These are phyloP conservation scores for Drosophila sechellia DNA, from an alignment of 1,140 invertebrate genomes.

Conservation along the genomic window DNA sequence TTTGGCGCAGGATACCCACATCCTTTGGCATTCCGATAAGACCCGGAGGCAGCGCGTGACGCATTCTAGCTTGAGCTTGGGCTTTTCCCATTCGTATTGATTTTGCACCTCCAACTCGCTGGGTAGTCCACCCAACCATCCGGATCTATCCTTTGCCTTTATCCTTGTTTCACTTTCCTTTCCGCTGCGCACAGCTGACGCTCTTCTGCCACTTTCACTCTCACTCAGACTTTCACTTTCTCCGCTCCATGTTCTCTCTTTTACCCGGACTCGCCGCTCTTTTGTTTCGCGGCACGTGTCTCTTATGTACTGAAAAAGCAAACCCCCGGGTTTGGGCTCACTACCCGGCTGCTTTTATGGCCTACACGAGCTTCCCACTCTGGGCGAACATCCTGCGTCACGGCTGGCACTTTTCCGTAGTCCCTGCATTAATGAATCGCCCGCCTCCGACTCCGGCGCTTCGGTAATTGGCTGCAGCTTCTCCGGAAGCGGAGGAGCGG, in stretches of 20 bases:
- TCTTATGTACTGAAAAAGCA: slow-evolving; percentile 31
- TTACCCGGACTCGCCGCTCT: slow-evolving; percentile 12
- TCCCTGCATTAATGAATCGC: slow-evolving; percentile 41
- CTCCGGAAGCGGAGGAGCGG: neutral
- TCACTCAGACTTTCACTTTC: slow-evolving; percentile 38
- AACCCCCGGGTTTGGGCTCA: slow-evolving; percentile 11
- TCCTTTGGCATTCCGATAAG: slow-evolving; percentile 54
- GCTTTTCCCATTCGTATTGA: slow-evolving; percentile 58
- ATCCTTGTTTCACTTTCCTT: slow-evolving; percentile 11
- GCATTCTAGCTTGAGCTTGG: slow-evolving; percentile 32
- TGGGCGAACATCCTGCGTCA: slow-evolving; percentile 27
- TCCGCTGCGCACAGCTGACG: slow-evolving; percentile 52
- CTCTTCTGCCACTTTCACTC: slow-evolving; percentile 32
- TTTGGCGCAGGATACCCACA: neutral
- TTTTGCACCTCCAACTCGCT: slow-evolving; percentile 60
- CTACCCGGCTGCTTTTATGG: slow-evolving; percentile 61
- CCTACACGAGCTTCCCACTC: slow-evolving; percentile 64
- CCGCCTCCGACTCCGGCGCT: slow-evolving; percentile 1
- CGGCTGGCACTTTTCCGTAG: slow-evolving; percentile 20
- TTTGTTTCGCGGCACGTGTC: slow-evolving; percentile 42
- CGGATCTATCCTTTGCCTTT: slow-evolving; percentile 55
- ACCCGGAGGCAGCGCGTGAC: slow-evolving; percentile 48
- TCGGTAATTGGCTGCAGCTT: slow-evolving; percentile 62
- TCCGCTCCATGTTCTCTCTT: slow-evolving; percentile 11
- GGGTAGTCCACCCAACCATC: slow-evolving; percentile 4